Base-by-base conservation (phyloP, 2,888 invertebrate genomes). In the Pardosa pseudoannulata region DNA sequence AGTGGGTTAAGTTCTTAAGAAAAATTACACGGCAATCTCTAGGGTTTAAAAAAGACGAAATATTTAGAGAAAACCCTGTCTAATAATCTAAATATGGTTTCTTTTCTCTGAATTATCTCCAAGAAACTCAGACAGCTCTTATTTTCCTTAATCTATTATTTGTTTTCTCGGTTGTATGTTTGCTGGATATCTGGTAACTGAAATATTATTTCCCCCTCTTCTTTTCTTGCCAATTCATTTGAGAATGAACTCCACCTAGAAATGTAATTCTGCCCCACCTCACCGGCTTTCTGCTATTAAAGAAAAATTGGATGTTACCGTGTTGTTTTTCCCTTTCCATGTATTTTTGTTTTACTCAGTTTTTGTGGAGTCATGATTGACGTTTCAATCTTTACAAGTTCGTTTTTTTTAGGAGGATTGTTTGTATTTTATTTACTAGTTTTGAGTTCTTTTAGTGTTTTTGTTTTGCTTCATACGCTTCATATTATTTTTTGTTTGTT, bases 301-400 rank as follows among this genome's bases (percentile, higher is more conserved):
- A 50, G 56, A 78, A 78, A 72, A 67, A 78, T 73, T 68, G 67
- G 73, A 78, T 73, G 67, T 31, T 85, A n/a, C 71, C 46, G 64
- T 70, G 32, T 64, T 29, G 27, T 76, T 72, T 73, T 79, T 46
- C 65, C 50, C 68, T 32, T 65, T 29, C 65, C 65, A 16, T 16
- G 31, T 31, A 31, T 64, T 65, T 67, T 29, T 67, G 50, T 41
- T 68, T 32, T 68, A 31, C 2, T 75, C 70, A 32, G 27, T 46
- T 72, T 71, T 65, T 64, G 46, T n/a, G 65, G 28, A 36, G 64
- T 31, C 76, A 56, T 78, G 83, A 78, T 83, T 85, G 83, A 85
- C 83, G 78, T 73, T 79, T 78, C 83, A 85, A 85, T 85, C 83
- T 76, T 62, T 78, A 67, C 65, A 67, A 85, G 78, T 85, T 78